Conservation (phyloP, 2,888 invertebrate species). For the Lobophora halterata region DNA sequence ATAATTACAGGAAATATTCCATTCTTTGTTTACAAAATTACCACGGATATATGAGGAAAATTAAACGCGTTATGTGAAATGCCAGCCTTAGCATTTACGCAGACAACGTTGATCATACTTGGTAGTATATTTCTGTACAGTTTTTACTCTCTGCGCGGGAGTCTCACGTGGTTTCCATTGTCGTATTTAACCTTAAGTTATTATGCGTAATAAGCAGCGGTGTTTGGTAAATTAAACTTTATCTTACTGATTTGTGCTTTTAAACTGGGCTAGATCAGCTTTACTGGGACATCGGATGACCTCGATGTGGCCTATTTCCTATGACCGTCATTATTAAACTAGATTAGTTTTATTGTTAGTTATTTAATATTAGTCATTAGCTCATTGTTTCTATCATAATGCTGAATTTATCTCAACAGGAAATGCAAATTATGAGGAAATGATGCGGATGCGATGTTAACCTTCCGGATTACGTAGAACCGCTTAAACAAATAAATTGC, state of each 20-base stretch:
- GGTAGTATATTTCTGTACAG: constrained; percentile 19
- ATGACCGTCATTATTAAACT: too few relatives aligned
- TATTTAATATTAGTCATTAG: too few relatives aligned
- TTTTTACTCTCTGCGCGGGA: constrained; percentile 24
- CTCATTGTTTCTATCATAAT: too few relatives aligned
- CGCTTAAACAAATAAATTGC: constrained; percentile 1
- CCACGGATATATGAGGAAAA: constrained; percentile 22
- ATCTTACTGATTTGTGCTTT: too few relatives aligned
- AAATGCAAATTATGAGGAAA: neutral
- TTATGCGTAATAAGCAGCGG: too few relatives aligned
- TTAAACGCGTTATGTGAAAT: constrained; percentile 9
- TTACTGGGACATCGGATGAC: too few relatives aligned
- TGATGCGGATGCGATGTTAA: neutral
- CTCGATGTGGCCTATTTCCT: too few relatives aligned
- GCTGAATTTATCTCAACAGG: constrained; percentile 3
- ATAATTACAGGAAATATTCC: constrained; percentile 31
- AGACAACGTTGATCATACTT: constrained; percentile 3
- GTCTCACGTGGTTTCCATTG: constrained; percentile 12
- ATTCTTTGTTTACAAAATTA: constrained; percentile 27
- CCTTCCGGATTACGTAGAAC: neutral
- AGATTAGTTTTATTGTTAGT: too few relatives aligned
- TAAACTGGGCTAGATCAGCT: too few relatives aligned
- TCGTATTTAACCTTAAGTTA: constrained; percentile 4
- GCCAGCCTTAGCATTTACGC: constrained; percentile 17
- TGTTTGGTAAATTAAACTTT: too few relatives aligned